These are phyloP conservation scores for Dinoponera quadriceps DNA, from an alignment of 1,140 invertebrate genomes.

Conservation along the genomic window DNA sequence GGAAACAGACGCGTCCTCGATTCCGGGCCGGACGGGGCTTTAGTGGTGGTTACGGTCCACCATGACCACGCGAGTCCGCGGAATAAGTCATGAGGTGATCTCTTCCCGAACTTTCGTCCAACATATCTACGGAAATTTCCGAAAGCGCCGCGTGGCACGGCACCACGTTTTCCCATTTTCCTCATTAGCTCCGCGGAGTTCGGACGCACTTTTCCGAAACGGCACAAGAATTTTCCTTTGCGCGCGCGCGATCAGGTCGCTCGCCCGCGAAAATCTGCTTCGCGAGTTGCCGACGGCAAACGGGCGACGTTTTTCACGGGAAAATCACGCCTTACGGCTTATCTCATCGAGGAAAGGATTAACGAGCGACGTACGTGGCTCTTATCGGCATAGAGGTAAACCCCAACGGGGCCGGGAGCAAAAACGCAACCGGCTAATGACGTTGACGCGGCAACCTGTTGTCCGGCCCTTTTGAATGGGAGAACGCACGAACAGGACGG, in stretches of 20 bases:
- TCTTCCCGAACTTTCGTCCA: slow-evolving; percentile 46
- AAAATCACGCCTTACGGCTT: slow-evolving; percentile 45
- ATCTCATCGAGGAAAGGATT: slow-evolving; percentile 62
- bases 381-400: slow-evolving; percentile 64
- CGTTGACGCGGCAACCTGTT: slow-evolving; percentile 82
- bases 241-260: neutral
- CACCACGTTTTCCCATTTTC: slow-evolving; percentile 27
- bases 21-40: slow-evolving; percentile 58
- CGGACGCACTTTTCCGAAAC: neutral
- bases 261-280: slow-evolving; percentile 24
- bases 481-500: slow-evolving; percentile 68
- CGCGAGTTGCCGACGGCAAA: slow-evolving; percentile 11
- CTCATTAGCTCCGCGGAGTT: slow-evolving; percentile 19
- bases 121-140: slow-evolving; percentile 63
- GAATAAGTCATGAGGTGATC: slow-evolving; percentile 76
- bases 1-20: slow-evolving; percentile 81
- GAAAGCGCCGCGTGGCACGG: neutral
- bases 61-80: slow-evolving; percentile 53
- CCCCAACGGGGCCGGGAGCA: slow-evolving; percentile 56
- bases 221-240: neutral
- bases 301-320: slow-evolving; percentile 3
- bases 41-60: slow-evolving; percentile 59
- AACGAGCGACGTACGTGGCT: slow-evolving; percentile 24
- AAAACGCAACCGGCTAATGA: slow-evolving; percentile 78
- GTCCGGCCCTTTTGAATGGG: slow-evolving; percentile 75